Percentiles rank a stretch among this genome's conserved stretches.
phyloP scores from a whole-genome alignment of 2,113 vertebrate species.

The Oplegnathus fasciatus region DNA sequence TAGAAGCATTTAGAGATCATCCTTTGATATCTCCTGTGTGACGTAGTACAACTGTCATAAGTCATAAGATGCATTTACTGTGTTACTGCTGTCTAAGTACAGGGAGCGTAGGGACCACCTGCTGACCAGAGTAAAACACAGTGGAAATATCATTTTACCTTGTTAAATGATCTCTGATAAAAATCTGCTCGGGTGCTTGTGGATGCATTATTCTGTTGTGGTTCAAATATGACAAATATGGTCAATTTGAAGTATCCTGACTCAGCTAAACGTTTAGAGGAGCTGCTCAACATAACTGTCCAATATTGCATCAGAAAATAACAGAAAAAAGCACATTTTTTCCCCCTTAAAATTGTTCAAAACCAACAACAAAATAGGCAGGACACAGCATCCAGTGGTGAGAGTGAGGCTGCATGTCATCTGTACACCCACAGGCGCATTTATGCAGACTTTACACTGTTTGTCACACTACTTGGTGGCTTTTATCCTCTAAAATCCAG shows the following conservation, averaged over 20 bases:
- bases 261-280: neutral
- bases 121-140: neutral
- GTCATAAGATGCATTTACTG: conserved; percentile 11
- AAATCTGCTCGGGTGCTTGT: neutral
- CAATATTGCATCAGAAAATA: no score
- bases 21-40: conserved; percentile 70
- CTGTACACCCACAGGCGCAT: neutral
- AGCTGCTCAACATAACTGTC: no score
- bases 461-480: no score
- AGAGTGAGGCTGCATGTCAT: neutral
- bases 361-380: neutral
- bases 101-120: neutral
- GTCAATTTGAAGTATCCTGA: neutral
- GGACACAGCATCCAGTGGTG: no score
- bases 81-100: neutral
- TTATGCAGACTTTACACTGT: neutral
- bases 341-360: neutral
- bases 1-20: conserved; percentile 70
- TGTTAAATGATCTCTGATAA: neutral
- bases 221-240: neutral
- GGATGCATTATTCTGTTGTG: neutral
- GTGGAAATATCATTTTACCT: neutral
- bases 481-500: no score
- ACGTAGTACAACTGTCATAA: conserved; percentile 19
- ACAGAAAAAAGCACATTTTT: neutral